These are phyloP conservation scores for Python bivittatus DNA, from an alignment of 2,113 vertebrate genomes.

Conservation along the genomic window DNA sequence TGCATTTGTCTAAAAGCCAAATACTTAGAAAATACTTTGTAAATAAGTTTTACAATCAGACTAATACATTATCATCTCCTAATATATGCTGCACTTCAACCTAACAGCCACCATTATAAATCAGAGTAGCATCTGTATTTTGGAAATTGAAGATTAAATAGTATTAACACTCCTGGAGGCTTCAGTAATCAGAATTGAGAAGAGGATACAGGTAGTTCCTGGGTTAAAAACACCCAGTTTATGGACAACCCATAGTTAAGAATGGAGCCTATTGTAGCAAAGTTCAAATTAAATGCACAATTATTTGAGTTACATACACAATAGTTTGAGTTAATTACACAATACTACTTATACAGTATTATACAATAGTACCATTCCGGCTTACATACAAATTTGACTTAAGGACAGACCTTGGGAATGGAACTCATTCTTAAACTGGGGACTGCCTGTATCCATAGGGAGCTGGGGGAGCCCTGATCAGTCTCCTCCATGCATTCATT, in stretches of 20 bases:
- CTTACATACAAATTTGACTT: no score
- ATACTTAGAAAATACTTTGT: slow-evolving; percentile 35
- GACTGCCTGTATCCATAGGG: neutral
- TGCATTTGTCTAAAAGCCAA: slow-evolving; percentile 8
- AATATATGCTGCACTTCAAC: slow-evolving; percentile 8
- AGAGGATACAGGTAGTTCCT: no score
- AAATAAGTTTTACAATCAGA: slow-evolving; percentile 13
- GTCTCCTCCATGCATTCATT: neutral
- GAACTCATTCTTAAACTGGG: no score
- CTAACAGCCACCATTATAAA: slow-evolving; percentile 10
- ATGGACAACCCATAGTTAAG: no score
- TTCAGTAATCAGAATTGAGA: slow-evolving; percentile 22
- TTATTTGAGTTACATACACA: no score
- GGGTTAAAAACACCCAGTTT: no score
- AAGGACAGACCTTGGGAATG: no score
- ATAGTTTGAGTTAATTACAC: no score
- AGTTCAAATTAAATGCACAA: no score
- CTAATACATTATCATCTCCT: neutral
- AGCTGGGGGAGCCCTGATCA: neutral
- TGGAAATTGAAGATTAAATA: slow-evolving; percentile 15
- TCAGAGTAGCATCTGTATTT: slow-evolving; percentile 9
- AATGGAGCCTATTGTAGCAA: no score
- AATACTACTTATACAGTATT: no score
- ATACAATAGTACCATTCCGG: no score
- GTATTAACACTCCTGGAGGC: slow-evolving; percentile 2